Percentiles rank a stretch among this genome's conserved stretches.
phyloP scores from a whole-genome alignment of 2,888 invertebrate species.

The Malthinus seriepunctatus region DNA sequence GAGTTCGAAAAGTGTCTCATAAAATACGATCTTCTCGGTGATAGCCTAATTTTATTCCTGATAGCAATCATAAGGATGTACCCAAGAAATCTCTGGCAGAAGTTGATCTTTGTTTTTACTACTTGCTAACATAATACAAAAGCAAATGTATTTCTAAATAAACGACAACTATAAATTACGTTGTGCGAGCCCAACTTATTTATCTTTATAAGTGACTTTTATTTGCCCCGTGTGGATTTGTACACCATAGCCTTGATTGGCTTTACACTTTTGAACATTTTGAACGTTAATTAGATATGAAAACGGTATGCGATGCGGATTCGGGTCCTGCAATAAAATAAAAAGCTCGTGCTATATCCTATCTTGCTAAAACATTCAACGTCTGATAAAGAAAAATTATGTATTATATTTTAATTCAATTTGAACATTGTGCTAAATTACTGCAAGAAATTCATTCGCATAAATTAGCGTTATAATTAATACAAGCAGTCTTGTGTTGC shows the following conservation, averaged over 20 bases:
- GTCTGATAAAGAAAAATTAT: constrained; percentile 23
- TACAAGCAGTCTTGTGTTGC: constrained; percentile 12
- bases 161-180: constrained; percentile 29
- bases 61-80: constrained; percentile 7
- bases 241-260: constrained; percentile 36
- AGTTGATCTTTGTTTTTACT: constrained; percentile 12
- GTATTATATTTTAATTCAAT: constrained; percentile 24
- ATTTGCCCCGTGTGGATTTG: constrained; percentile 37
- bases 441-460: constrained; percentile 19
- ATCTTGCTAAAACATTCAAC: constrained; percentile 15
- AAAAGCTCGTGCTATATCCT: constrained; percentile 15
- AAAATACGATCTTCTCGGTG: constrained; percentile 10
- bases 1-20: constrained; percentile 10
- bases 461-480: constrained; percentile 21
- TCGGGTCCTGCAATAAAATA: constrained; percentile 14
- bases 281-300: constrained; percentile 31
- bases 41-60: constrained; percentile 13
- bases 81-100: constrained; percentile 5
- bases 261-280: constrained; percentile 34
- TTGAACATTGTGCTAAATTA: constrained; percentile 20
- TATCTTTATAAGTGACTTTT: constrained; percentile 40
- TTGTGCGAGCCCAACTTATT: constrained; percentile 34
- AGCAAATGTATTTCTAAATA: constrained; percentile 23
- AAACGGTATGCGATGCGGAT: constrained; percentile 14
- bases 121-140: constrained; percentile 12